A percentile compares a stretch with the other conserved stretches of the same genome.
These are phyloP conservation scores for Pheucticus melanocephalus DNA, from an alignment of 2,113 vertebrate genomes.

Conservation along the genomic window DNA sequence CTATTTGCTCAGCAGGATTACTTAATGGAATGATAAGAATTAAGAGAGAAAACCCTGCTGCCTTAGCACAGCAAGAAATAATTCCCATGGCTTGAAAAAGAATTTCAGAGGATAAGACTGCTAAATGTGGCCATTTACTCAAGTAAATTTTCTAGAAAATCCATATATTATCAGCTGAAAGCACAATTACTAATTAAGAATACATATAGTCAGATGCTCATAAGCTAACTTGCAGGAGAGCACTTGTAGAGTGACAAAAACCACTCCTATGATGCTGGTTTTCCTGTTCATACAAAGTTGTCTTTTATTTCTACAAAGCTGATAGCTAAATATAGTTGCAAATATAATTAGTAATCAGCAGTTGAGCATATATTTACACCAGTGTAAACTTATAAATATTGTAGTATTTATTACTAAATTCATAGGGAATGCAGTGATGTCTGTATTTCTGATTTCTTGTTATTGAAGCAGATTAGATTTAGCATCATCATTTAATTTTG, in stretches of 20 bases:
- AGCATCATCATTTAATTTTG: not conserved
- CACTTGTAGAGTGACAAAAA: not conserved
- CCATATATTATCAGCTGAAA: not conserved
- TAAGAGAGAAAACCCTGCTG: slow-evolving; percentile 33
- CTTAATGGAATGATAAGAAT: slow-evolving; percentile 43
- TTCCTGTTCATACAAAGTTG: not conserved
- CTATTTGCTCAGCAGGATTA: not conserved
- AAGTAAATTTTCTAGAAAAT: not conserved
- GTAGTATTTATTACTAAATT: not conserved
- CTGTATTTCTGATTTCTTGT: not conserved
- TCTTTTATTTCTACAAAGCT: not conserved
- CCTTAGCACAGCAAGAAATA: slow-evolving; percentile 38
- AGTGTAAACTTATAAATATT: not conserved
- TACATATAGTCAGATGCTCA: not conserved
- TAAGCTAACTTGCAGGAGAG: not conserved
- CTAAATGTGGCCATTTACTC: not conserved
- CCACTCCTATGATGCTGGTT: accelerated
- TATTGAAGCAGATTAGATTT: not conserved
- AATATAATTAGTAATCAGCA: not conserved
- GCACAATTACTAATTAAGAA: not conserved
- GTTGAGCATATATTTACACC: not conserved
- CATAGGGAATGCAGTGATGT: not conserved
- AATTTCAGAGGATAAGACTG: not conserved
- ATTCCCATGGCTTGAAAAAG: slow-evolving; percentile 22
- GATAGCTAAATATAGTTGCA: not conserved